phyloP scores from a whole-genome alignment of 2,888 invertebrate genomes.

The Drosophila robusta region DNA sequence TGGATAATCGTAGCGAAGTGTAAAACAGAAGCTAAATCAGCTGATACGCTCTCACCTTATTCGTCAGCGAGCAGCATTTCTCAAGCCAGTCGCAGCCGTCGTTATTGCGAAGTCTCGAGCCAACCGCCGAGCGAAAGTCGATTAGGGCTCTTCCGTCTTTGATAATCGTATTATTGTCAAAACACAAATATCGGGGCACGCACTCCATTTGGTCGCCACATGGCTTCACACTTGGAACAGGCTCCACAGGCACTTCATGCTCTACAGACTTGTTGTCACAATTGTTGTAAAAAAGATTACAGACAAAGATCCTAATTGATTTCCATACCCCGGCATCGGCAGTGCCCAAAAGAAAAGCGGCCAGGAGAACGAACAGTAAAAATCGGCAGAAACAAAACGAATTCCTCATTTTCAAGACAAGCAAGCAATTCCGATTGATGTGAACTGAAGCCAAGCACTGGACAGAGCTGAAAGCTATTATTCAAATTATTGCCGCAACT shows the following conservation, averaged over 20 bases:
- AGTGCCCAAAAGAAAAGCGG: neutral
- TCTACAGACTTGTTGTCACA: too few species aligned
- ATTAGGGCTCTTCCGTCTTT: neutral
- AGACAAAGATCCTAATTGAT: too few species aligned
- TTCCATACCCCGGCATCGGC: neutral
- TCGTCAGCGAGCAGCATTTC: neutral
- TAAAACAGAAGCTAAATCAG: neutral
- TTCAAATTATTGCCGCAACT: too few species aligned
- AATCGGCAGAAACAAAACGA: neutral
- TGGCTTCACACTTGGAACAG: too few species aligned
- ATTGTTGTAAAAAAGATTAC: too few species aligned
- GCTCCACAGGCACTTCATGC: too few species aligned
- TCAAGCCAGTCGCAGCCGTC: neutral
- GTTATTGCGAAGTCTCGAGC: too few species aligned
- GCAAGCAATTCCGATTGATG: neutral
- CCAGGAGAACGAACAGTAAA: neutral
- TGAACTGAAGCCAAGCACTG: neutral
- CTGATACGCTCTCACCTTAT: neutral
- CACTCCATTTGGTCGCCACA: slow-evolving; percentile 6
- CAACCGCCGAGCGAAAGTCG: neutral
- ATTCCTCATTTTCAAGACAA: neutral
- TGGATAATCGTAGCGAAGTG: neutral
- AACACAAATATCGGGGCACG: neutral
- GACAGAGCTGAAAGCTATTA: too few species aligned
- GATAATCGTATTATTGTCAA: neutral